Evolutionary conservation across 2,888 invertebrate genomes (phyloP), one percentile per base, ranked within the genome.

Genomic region (Volucella bombylans): DNA sequence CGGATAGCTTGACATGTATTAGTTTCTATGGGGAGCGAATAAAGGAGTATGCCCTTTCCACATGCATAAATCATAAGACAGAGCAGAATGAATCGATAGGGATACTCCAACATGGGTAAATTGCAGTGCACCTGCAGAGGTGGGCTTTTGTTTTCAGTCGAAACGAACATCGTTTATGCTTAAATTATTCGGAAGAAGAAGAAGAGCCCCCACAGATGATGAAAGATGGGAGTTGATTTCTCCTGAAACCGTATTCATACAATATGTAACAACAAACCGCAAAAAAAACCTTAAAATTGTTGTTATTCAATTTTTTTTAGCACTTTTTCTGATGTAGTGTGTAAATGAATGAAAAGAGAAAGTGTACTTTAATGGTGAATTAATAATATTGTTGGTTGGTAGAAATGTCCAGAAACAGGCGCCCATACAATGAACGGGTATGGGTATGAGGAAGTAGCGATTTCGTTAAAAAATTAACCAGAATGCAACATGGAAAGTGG

Each of bases 301-400:
- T 73, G 62, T 62, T 86, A 59, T 57, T 39, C 52, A 62, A 54
- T 49, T 4, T 69, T 68, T 39, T 76, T 77, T 61, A 78, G 59
- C 78, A 82, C 67, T 59, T 71, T 62, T 73, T 74, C 67, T 65
- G 73, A 54, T 61, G 52, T 49, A 31, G 49, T 78, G 57, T 49
- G 65, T 49, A 59, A 74, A 72, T 67, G 72, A 79, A 80, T 71
- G 74, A 87, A 88, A 88, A 88, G 88, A 88, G 88, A 89, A 89
- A 89, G 89, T 88, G 88, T 47, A 6, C 6, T 31, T 68, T 71
- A 38, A 69, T 71, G 62, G 90, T 62, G 54, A 74, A 73, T 68
- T 73, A 73, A 64, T 74, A 68, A 73, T 68, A 49, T 39, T 23
- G 65, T 41, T 23, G 39, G 15, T 52, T 57, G 38, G 31, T 31